Evolutionary conservation across 1,140 invertebrate species (phyloP), one percentile per base, ranked within the genome.

Genomic region (Popillia japonica): DNA sequence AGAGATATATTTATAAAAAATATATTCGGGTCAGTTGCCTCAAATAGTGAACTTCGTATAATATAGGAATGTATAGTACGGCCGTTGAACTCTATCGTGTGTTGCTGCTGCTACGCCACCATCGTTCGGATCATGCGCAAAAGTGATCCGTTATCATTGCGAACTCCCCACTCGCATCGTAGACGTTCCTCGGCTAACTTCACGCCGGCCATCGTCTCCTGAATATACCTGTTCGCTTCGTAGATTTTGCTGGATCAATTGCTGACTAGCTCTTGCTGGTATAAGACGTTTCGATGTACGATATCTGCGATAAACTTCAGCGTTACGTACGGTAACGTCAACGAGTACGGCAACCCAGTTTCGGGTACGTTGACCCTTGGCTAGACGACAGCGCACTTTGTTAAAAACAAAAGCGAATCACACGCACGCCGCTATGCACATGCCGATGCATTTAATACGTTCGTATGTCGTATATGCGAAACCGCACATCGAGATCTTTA

Each of bases 301-400:
- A 42, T 14, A 17, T 55, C 27, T 55, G 14, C 10, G 14, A 55
- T n/a, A 17, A 14, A 17, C n/a, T 55, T n/a, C 14, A 2, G 10
- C 10, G n/a, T 14, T 17, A 17, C 14, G 48, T 34, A 34, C 27
- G 27, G 44, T 17, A 48, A 68, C 75, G 75, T 27, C 44, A 55
- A 27, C 40, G 78, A 81, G 83, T 83, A 82, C 48, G 48, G 17
- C 82, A 82, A 84, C 84, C 84, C 79, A 83, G 79, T 80, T 83
- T 82, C 75, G 68, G 72, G 81, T 79, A 77, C 82, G 78, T 80
- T 81, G 80, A 83, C 80, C 82, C 77, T 77, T 59, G 27, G 61
- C 55, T 27, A 68, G 55, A 77, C 76, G 76, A 55, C 75, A 44
- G 23, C 76, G 75, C 23, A 68, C 61, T 64, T 34, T 40, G 76